Base-by-base conservation (phyloP, 2,888 invertebrate genomes). In the Drosophila heteroneura region DNA sequence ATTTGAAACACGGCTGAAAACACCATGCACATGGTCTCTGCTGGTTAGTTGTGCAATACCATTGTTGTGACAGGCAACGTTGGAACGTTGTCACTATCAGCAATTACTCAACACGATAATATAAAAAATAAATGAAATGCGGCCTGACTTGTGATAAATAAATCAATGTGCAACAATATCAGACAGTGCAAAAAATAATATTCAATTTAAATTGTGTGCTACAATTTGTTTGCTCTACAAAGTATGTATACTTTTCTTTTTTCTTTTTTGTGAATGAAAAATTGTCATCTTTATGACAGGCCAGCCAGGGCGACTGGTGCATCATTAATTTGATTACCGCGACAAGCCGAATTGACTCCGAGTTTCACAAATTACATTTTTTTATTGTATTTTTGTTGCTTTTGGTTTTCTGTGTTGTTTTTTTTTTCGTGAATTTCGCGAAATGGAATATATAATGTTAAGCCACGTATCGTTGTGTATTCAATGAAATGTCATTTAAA, bases 271-370 rank as follows among this genome's bases (percentile, higher is more conserved):
- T 32, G 49, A 41, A 56, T 71, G 54, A 65, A 82, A 84, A 79
- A 75, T 71, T 54, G 59, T 56, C 49, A 78, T 77, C 74, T 80
- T 73, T 82, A 74, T 85, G 78, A 71, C 71, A 71, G 69, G 58
- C 44, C 72, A 68, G 35, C 64, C 39, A 51, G 49, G 35, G 52
- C 44, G 51, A 58, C 6, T 37, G 59, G 49, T 44, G 57, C 58
- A 69, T 89, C 82, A 76, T 79, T 89, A 74, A 82, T 89, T 82
- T 89, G 80, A 89, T 82, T 74, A 79, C 53, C 67, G 60, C 32
- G 74, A 65, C 57, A 39, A 56, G 51, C 56, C 49, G 59, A 67
- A 67, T 30, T 52, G 44, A 41, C 64, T 58, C 26, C 47, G 47
- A 57, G 57, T 60, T 56, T 63, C 67, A 52, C 39, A 56, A 60